Evolutionary conservation across 92 coral and sea anemone species (phyloP).

Genomic region (Plumapathes pennacea): DNA sequence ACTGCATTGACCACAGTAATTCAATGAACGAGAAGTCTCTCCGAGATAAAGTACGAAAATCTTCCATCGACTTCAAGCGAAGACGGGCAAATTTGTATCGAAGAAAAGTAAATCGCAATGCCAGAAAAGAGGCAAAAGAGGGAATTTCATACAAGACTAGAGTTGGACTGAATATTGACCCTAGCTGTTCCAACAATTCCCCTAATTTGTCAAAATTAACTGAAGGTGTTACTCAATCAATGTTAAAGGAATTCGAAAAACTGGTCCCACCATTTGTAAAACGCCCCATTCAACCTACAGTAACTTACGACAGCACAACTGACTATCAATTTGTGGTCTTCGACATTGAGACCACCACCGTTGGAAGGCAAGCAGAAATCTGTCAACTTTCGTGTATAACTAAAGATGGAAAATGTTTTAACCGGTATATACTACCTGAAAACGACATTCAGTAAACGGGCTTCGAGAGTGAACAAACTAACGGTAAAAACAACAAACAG

Average conservation of each 20-base stretch:
- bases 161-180: slow-evolving; percentile 19
- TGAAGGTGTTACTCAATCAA: neutral
- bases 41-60: slow-evolving; percentile 9
- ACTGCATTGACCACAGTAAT: slow-evolving; percentile 20
- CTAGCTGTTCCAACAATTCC: neutral
- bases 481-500: slow-evolving; percentile 14
- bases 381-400: slow-evolving; percentile 25
- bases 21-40: slow-evolving; percentile 6
- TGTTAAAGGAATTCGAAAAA: slow-evolving; percentile 15
- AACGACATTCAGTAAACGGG: slow-evolving; percentile 14
- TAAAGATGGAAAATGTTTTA: slow-evolving; percentile 3
- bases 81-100: slow-evolving; percentile 11
- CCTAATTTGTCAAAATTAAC: too few species aligned
- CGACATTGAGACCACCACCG: slow-evolving; percentile 33
- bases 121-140: slow-evolving; percentile 24
- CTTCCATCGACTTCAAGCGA: slow-evolving; percentile 3
- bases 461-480: slow-evolving; percentile 33
- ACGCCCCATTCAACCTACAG: slow-evolving; percentile 7
- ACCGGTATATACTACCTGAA: slow-evolving; percentile 29
- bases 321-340: slow-evolving; percentile 22
- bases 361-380: slow-evolving; percentile 30
- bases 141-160: slow-evolving; percentile 18
- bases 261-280: slow-evolving; percentile 15
- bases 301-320: neutral
- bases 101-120: slow-evolving; percentile 7